Percentiles rank a stretch among this genome's conserved stretches.
Evolutionary conservation across 2,888 invertebrate genomes (phyloP).

Genomic region (Callyntrura guangdongensis): DNA sequence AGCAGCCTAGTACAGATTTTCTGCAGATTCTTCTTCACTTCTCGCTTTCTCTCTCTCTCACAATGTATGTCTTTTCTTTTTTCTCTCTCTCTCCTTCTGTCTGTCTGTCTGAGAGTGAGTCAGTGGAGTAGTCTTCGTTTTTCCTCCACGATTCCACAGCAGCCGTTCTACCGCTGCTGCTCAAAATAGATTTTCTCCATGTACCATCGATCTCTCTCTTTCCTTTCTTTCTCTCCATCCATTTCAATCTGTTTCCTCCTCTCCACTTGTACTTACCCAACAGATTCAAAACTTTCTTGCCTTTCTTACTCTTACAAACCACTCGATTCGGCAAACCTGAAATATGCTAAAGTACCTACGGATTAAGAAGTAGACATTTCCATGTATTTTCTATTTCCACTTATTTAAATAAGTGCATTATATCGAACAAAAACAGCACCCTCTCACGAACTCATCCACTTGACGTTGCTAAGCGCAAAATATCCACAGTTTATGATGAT

Average conservation of each 20-base stretch:
- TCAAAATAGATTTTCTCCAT: constrained; percentile 81
- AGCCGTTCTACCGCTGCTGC: constrained; percentile 57
- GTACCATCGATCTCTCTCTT: constrained; percentile 78
- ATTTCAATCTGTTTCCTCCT: constrained; percentile 36
- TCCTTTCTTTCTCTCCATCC: constrained; percentile 33
- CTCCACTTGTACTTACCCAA: background rate
- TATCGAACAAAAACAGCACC: too few relatives aligned
- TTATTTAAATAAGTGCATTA: too few relatives aligned
- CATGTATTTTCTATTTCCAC: background rate
- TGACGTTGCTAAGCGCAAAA: too few relatives aligned
- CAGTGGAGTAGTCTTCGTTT: constrained; percentile 30
- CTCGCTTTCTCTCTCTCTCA: constrained; percentile 48
- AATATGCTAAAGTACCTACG: background rate
- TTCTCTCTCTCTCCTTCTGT: constrained; percentile 38
- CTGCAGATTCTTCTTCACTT: constrained; percentile 71
- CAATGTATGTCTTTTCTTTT: constrained; percentile 24
- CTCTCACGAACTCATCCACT: too few relatives aligned
- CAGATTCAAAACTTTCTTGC: constrained; percentile 1
- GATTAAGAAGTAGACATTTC: background rate
- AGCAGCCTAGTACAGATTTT: constrained; percentile 81
- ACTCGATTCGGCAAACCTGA: background rate
- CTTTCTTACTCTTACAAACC: background rate
- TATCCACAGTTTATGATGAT: too few relatives aligned
- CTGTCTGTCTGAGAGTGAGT: constrained; percentile 49
- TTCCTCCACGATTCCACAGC: background rate